Evolutionary conservation across 2,888 invertebrate species (phyloP), one percentile per base, ranked within the genome.

Genomic region (Phaedon cochleariae): DNA sequence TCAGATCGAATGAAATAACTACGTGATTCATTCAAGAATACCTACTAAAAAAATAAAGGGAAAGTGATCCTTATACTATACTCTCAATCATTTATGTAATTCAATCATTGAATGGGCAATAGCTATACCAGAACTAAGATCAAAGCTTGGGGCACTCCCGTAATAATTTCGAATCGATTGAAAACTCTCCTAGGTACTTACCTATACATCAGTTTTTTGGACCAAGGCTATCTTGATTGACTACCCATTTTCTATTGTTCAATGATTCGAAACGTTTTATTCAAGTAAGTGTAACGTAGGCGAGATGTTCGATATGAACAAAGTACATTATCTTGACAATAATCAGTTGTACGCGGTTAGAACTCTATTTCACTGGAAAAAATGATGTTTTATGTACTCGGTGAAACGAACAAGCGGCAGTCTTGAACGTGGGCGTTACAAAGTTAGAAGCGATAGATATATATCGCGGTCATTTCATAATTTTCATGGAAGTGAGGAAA

Each of bases 361-460:
- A 59, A 59, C 59, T 51, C 51, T 59, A 51, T 59, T 59, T 59
- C 51, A 59, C 31, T 22, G 18, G 59, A 49, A 51, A 59, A 59
- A 59, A 37, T 20, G 20, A 52, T 59, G 29, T 31, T 62, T 62
- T 62, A 57, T 62, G 49, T 29, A 37, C 49, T 52, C 45, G 55
- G 45, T 52, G 51, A 62, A 62, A 22, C 2, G 34, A 21, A 55
- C 59, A 48, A 20, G 61, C 67, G 58, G 60, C 58, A 59, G 67
- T 60, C 55, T 57, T 67, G 22, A 53, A 60, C 20, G 67, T 67
- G 31, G 67, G 67, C 61, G 67, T 54, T 49, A 45, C 59, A 57
- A 48, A 46, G 37, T 59, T 60, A 18, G 63, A 60, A 51, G 58
- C 63, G 57, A 65, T 59, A 62, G n/a, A n/a, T n/a, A n/a, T 63